Evolutionary conservation across 2,797 vertebrate species (phyloP).

Genomic region (Loriculus beryllinus): DNA sequence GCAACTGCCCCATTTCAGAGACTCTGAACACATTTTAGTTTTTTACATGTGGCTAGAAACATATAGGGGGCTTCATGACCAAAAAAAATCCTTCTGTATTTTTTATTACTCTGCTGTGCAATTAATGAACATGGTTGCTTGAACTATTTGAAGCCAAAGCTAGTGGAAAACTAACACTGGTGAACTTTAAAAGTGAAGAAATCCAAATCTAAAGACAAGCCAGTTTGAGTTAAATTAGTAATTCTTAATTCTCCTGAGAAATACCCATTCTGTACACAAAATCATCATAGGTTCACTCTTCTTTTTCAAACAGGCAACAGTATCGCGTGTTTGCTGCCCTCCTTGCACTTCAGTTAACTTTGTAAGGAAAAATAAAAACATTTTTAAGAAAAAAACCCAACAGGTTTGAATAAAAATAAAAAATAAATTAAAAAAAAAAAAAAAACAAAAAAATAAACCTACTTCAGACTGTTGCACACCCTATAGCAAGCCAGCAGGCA

Average conservation of each 20-base stretch:
- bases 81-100: not conserved
- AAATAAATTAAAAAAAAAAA: not conserved
- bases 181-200: not conserved
- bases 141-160: not conserved
- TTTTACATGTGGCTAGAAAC: not conserved
- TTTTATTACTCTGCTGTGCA: not conserved
- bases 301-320: not conserved
- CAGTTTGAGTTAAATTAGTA: not conserved
- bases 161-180: not conserved
- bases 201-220: not conserved
- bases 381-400: not conserved
- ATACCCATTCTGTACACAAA: not conserved
- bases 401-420: not conserved
- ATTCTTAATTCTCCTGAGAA: not conserved
- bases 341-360: not conserved
- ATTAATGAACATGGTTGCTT: not conserved
- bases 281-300: not conserved
- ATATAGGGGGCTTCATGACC: not conserved
- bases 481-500: not conserved
- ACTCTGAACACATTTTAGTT: not conserved
- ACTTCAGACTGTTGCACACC: not conserved
- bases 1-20: not conserved
- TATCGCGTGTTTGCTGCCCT: not conserved
- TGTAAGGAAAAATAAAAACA: not conserved
- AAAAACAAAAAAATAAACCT: not conserved